These are phyloP conservation scores for Achatina immaculata DNA, from an alignment of 1,140 invertebrate species.

Conservation along the genomic window DNA sequence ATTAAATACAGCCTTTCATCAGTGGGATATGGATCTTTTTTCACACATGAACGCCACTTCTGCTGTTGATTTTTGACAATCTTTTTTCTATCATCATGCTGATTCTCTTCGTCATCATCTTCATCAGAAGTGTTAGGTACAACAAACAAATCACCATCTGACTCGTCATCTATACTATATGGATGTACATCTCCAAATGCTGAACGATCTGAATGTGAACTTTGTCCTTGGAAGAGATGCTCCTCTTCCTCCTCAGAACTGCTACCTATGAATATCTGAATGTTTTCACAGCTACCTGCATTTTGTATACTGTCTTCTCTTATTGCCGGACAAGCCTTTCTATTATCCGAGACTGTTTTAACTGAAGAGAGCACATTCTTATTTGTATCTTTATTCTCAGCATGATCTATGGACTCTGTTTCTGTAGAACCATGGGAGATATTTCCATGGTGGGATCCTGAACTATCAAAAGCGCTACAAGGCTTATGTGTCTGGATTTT, in stretches of 20 bases:
- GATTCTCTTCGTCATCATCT: neutral
- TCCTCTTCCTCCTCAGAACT: neutral
- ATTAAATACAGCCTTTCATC: slow-evolving; percentile 57
- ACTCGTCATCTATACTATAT: slow-evolving; percentile 40
- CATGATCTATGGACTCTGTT: neutral
- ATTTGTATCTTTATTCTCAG: neutral
- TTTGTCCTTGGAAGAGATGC: neutral
- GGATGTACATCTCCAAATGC: neutral
- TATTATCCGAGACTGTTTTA: neutral
- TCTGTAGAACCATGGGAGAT: too few relatives aligned
- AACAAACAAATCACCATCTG: slow-evolving; percentile 48
- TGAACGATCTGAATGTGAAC: neutral
- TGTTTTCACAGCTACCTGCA: neutral
- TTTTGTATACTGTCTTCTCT: neutral
- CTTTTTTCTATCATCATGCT: slow-evolving; percentile 32
- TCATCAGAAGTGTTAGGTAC: slow-evolving; percentile 43
- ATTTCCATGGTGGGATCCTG: neutral
- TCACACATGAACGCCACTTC: slow-evolving; percentile 54
- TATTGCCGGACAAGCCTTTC: too few relatives aligned
- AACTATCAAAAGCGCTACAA: neutral
- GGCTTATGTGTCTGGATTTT: too few relatives aligned
- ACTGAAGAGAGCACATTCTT: neutral
- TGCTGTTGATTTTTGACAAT: slow-evolving; percentile 9
- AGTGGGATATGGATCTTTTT: slow-evolving; percentile 54
- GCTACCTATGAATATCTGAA: slow-evolving; percentile 28